phyloP scores from a whole-genome alignment of 2,113 vertebrate species.

The Uria aalge region DNA sequence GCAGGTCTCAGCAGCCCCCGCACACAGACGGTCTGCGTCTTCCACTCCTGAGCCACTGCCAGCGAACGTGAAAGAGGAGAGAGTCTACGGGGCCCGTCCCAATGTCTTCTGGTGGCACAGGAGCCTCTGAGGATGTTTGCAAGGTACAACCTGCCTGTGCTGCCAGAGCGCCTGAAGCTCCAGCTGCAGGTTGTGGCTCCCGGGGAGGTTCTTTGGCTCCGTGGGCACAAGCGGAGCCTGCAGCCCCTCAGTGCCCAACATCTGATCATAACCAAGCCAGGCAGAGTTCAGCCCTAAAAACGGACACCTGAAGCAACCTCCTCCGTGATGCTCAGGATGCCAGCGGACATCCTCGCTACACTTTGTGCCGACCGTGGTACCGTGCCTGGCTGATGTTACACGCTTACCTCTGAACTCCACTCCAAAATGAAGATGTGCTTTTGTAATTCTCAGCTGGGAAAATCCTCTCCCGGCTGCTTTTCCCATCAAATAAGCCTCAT shows the following conservation, averaged over 20 bases:
- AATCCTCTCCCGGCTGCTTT: not conserved
- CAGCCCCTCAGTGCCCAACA: not conserved
- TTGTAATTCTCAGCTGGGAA: not conserved
- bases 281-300: not conserved
- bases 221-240: not conserved
- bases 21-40: not conserved
- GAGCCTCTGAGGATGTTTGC: not conserved
- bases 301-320: not conserved
- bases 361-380: not conserved
- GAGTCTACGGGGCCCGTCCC: not conserved
- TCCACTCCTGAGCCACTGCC: not conserved
- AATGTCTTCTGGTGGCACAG: not conserved
- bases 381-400: rapidly evolving
- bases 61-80: not conserved
- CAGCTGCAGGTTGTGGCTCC: not conserved
- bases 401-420: not conserved
- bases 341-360: not conserved
- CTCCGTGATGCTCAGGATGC: not conserved
- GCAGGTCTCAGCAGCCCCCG: not conserved
- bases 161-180: not conserved
- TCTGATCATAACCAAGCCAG: rapidly evolving
- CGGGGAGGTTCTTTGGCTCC: not conserved
- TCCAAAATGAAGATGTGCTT: not conserved
- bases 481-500: not conserved
- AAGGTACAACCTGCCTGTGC: not conserved